A percentile compares a stretch with the other conserved stretches of the same genome.
Evolutionary conservation across 1,140 invertebrate genomes (phyloP).

Genomic region (Tetramorium alpestre): DNA sequence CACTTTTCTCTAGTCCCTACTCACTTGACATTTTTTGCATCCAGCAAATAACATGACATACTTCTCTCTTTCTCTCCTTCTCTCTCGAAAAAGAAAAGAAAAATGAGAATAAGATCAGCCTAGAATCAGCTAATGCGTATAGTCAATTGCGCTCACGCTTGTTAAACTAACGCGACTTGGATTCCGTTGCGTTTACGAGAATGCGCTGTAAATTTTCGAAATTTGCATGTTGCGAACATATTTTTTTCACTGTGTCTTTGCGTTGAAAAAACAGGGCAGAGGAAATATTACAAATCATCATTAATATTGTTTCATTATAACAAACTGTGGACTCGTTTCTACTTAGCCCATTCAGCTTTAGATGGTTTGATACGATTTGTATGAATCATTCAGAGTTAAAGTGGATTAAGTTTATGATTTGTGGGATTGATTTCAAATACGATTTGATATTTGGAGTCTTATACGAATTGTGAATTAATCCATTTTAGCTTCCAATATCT

Average conservation of each 20-base stretch:
- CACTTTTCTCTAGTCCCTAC: conserved; percentile 39
- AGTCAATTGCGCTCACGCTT: conserved; percentile 21
- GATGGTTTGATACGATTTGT: not conserved
- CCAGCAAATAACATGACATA: conserved; percentile 73
- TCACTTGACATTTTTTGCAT: conserved; percentile 73
- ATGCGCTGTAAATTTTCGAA: conserved; percentile 14
- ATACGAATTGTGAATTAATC: not conserved
- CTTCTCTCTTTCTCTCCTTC: conserved; percentile 58
- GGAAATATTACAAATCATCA: conserved; percentile 6
- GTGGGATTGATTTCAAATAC: not conserved
- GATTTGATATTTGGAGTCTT: not conserved
- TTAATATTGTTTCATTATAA: conserved; percentile 22
- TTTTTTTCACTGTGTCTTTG: conserved; percentile 20
- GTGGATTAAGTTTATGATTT: conserved; percentile 15
- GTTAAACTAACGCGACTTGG: not conserved
- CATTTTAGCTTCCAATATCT: not conserved
- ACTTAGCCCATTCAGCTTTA: conserved; percentile 2
- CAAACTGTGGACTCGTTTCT: conserved; percentile 32
- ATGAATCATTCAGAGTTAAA: not conserved
- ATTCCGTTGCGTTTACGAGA: conserved; percentile 31
- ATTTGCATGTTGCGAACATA: not conserved
- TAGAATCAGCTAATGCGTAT: conserved; percentile 14
- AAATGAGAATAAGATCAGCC: not conserved
- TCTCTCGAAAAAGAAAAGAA: conserved; percentile 4
- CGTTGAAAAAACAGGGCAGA: not conserved